These are phyloP conservation scores for Prosapia bicincta DNA, from an alignment of 2,888 invertebrate species.

Conservation along the genomic window DNA sequence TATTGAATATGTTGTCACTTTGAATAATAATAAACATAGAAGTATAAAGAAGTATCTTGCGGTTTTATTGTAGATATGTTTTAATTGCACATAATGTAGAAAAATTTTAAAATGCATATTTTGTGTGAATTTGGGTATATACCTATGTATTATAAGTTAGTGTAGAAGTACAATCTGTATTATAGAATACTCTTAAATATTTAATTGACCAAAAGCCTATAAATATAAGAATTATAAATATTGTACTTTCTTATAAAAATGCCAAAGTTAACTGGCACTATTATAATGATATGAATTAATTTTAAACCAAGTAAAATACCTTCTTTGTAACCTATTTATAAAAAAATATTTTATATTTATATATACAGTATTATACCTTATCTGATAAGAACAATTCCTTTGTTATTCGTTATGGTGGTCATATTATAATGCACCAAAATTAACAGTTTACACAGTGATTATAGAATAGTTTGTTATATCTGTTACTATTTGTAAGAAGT, in stretches of 20 bases:
- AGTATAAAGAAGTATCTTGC: background rate
- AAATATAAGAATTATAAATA: constrained; percentile 15
- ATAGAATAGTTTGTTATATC: too few relatives aligned
- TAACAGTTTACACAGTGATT: too few relatives aligned
- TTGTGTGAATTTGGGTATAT: background rate
- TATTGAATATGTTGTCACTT: too few relatives aligned
- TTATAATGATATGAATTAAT: constrained; percentile 5
- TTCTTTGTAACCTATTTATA: background rate
- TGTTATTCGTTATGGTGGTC: too few relatives aligned
- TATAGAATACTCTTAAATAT: constrained; percentile 15
- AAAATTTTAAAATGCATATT: background rate
- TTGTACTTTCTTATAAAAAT: constrained; percentile 15
- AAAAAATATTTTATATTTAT: too few relatives aligned
- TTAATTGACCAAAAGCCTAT: constrained; percentile 14
- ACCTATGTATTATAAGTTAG: background rate
- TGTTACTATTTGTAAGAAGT: too few relatives aligned
- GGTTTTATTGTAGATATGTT: background rate
- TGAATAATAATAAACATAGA: too few relatives aligned
- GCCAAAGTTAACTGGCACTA: constrained; percentile 4
- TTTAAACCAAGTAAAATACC: constrained; percentile 11
- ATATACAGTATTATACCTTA: too few relatives aligned
- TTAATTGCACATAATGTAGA: background rate
- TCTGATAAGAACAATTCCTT: too few relatives aligned
- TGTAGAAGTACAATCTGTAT: constrained; percentile 5
- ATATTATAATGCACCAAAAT: too few relatives aligned